Percentiles rank a stretch among this genome's conserved stretches.
phyloP scores from a whole-genome alignment of 2,113 vertebrate species.

The Myanophis thanlyinensis region DNA sequence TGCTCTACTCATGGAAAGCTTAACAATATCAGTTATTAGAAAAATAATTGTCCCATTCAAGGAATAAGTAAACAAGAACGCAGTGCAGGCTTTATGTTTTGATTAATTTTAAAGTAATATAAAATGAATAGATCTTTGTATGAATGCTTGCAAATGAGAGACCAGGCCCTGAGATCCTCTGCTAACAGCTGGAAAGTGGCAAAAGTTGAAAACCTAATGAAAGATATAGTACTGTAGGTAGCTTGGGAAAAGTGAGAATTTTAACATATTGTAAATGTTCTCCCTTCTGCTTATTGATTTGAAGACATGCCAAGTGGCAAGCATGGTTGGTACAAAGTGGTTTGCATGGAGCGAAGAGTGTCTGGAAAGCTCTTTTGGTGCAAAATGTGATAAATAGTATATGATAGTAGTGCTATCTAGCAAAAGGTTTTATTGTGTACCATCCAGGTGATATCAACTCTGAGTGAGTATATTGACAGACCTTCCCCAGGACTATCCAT shows the following conservation, averaged over 20 bases:
- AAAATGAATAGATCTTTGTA: background rate
- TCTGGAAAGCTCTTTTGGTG: background rate
- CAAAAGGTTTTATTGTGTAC: background rate
- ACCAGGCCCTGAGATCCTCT: background rate
- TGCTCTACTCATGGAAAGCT: conserved; percentile 14
- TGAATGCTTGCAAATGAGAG: background rate
- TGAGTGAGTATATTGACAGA: background rate
- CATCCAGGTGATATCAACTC: background rate
- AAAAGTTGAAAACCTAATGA: conserved; percentile 8
- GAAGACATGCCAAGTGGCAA: background rate
- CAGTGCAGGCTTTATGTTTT: background rate
- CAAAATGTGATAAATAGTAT: background rate
- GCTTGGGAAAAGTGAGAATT: background rate
- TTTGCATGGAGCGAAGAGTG: background rate
- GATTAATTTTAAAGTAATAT: conserved; percentile 7
- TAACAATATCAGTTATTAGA: conserved; percentile 33
- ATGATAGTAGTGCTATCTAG: background rate
- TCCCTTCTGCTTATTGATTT: background rate
- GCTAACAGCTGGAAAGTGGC: background rate
- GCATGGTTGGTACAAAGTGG: background rate
- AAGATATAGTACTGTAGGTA: background rate
- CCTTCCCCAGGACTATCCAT: background rate
- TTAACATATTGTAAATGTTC: background rate
- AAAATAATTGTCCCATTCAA: background rate
- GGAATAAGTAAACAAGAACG: background rate